Base-by-base conservation (phyloP, 2,888 invertebrate species). In the Sesia bembeciformis region DNA sequence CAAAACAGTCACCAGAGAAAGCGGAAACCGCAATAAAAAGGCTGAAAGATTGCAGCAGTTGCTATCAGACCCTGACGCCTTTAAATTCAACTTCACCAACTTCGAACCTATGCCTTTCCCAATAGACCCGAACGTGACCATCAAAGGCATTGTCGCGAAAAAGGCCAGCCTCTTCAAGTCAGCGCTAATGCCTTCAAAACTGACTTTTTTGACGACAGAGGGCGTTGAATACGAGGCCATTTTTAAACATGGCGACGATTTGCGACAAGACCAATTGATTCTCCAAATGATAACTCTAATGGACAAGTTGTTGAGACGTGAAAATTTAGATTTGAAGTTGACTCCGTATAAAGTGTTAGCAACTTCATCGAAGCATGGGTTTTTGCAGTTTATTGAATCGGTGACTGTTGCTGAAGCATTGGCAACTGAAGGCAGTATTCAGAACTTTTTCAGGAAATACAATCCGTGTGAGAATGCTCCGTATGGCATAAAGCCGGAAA, bases 221-320 rank as follows among this genome's bases (percentile, higher is more conserved):
- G 94, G 94, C 46, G 91, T 92, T 42, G 95, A 97, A 70, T 99
- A 98, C 80, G 95, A 96, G 8, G 96, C 98, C 0, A 98, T 99
- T 59, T 99, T 99, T 80, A 99, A 99, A 79, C 94, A 98, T 68
- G 99, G 99, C 1, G 99, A 99, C 81, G 99, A 99, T 78, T 84
- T 99, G 53, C 91, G 99, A 3, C 99, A 99, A 84, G 99, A 99
- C 86, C 99, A 99, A 80, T 91, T 99, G 1, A 97, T 99, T 58
- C 86, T 99, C 52, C 99, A 99, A 88, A 99, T 99, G 91, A 98
- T 99, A 49, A 97, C 97, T 0, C 86, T 99, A 7, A 99, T 99
- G 98, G 99, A 99, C 78, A 97, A 97, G 79, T 81, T 99, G 54
- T 82, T 99, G 61, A 91, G 97, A 49, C 92, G 96, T 65, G 99